Conservation (phyloP, 2,888 invertebrate species). For the Agapetus fuscipes region DNA sequence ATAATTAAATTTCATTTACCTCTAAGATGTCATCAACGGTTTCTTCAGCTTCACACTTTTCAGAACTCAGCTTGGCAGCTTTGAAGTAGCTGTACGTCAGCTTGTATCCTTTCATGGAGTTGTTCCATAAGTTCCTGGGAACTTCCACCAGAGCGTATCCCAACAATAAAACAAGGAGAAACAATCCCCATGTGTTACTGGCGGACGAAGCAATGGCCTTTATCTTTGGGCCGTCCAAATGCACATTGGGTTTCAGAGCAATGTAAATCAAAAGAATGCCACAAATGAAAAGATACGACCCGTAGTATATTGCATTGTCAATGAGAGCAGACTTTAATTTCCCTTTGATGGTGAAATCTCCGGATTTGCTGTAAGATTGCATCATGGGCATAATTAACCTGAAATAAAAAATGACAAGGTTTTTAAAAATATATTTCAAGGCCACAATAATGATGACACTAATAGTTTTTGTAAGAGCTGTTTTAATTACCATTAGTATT, state of each 20-base stretch:
- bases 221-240: slow-evolving; percentile 82
- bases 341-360: slow-evolving; percentile 91
- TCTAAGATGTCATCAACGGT: slow-evolving; percentile 90
- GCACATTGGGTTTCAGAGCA: slow-evolving; percentile 78
- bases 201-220: slow-evolving; percentile 97
- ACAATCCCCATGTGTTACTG: slow-evolving; percentile 98
- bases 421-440: no score
- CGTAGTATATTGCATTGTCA: slow-evolving; percentile 97
- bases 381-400: slow-evolving; percentile 95
- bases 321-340: slow-evolving; percentile 91
- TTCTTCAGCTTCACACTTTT: slow-evolving; percentile 96
- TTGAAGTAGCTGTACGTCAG: slow-evolving; percentile 86
- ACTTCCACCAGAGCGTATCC: slow-evolving; percentile 95
- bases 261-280: slow-evolving; percentile 90
- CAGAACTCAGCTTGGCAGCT: slow-evolving; percentile 86
- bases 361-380: slow-evolving; percentile 98
- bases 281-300: slow-evolving; percentile 91
- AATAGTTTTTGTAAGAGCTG: no score
- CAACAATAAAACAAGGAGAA: slow-evolving; percentile 83
- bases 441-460: no score
- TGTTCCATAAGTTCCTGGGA: slow-evolving; percentile 84
- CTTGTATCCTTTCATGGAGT: slow-evolving; percentile 75
- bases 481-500: no score
- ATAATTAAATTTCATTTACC: no score
- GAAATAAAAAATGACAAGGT: slow-evolving; percentile 28